These are phyloP conservation scores for Caenorhabditis remanei DNA, from an alignment of 1,140 invertebrate genomes.

Conservation along the genomic window DNA sequence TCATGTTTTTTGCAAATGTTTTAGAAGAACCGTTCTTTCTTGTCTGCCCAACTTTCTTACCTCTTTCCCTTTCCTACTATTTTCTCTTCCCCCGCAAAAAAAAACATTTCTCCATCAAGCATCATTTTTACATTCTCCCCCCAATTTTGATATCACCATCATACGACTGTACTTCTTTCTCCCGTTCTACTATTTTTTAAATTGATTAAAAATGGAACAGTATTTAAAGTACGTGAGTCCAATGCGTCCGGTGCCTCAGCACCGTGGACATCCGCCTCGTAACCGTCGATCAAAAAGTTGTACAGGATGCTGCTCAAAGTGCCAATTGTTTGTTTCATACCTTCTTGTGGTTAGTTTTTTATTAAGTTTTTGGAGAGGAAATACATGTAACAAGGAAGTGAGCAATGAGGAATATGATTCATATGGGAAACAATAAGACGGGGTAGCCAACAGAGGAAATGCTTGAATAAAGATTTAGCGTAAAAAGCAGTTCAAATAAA, in stretches of 20 bases:
- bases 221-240: conserved; percentile 47
- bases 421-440: conserved; percentile 30
- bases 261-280: conserved; percentile 27
- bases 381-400: background rate
- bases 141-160: background rate
- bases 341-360: conserved; percentile 30
- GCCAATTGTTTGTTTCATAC: conserved; percentile 34
- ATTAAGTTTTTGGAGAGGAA: background rate
- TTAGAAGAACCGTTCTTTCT: conserved; percentile 40
- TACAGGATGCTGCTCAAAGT: conserved; percentile 38
- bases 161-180: background rate
- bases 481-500: too few relatives aligned
- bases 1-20: background rate
- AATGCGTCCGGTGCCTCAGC: conserved; percentile 49
- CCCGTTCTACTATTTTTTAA: background rate
- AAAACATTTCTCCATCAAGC: conserved; percentile 41
- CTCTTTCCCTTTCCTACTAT: background rate
- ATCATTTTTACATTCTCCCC: conserved; percentile 2
- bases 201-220: conserved; percentile 1
- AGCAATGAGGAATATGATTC: background rate
- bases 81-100: conserved; percentile 5
- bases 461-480: background rate
- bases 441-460: background rate
- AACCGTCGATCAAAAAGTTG: conserved; percentile 12
- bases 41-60: background rate